These are phyloP conservation scores for Anser cygnoides DNA, from an alignment of 2,113 vertebrate species.

Conservation along the genomic window DNA sequence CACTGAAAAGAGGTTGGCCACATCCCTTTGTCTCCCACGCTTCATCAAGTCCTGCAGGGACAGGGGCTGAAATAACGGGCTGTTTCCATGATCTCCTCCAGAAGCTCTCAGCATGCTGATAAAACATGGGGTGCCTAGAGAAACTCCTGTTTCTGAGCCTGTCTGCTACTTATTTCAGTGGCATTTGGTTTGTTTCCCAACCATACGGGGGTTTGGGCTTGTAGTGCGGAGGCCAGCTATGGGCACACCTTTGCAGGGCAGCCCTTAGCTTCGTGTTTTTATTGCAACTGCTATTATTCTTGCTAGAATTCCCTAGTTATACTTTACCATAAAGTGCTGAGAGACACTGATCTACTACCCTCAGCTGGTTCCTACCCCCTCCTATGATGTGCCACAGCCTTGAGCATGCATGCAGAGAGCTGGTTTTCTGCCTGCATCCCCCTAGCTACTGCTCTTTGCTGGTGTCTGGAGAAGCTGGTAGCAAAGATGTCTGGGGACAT, in stretches of 20 bases:
- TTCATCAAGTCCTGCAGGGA: background rate
- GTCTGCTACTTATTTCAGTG: background rate
- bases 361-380: rapidly evolving
- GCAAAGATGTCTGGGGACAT: background rate
- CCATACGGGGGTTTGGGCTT: background rate
- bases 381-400: background rate
- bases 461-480: background rate
- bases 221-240: background rate
- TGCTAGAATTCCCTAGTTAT: background rate
- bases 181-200: background rate
- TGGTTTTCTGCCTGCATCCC: background rate
- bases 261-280: background rate
- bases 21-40: too few relatives aligned
- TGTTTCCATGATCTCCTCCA: background rate
- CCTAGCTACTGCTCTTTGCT: background rate
- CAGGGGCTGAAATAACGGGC: background rate
- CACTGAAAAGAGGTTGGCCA: too few relatives aligned
- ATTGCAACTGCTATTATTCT: background rate
- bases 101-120: background rate
- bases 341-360: too few relatives aligned
- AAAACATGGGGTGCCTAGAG: background rate
- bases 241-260: background rate
- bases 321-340: background rate
- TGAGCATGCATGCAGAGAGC: rapidly evolving
- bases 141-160: background rate